phyloP scores from a whole-genome alignment of 1,140 invertebrate species.

The Harpegnathos saltator region DNA sequence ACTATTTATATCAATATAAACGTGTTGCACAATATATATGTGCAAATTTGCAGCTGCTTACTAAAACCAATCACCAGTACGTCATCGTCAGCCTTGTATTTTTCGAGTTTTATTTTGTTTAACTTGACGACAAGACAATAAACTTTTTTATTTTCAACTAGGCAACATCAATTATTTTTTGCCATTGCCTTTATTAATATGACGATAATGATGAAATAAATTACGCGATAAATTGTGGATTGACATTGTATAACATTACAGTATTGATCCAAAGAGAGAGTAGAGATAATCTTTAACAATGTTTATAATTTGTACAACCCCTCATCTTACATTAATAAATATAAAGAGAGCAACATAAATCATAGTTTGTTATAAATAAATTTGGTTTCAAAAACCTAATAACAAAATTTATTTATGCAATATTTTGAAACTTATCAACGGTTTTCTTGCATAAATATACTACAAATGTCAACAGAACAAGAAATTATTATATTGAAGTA shows the following conservation, averaged over 20 bases:
- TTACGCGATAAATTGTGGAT: constrained; percentile 23
- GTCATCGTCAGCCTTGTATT: too few species aligned
- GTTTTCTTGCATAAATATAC: not conserved
- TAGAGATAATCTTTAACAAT: constrained; percentile 2
- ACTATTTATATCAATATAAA: too few species aligned
- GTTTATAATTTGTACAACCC: constrained; percentile 27
- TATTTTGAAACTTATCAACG: too few species aligned
- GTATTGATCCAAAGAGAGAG: constrained; percentile 1
- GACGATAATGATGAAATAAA: constrained; percentile 67
- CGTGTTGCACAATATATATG: too few species aligned
- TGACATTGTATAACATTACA: not conserved
- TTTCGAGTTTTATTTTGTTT: too few species aligned
- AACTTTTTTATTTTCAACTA: too few species aligned
- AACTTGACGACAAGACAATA: too few species aligned
- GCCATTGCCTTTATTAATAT: constrained; percentile 63
- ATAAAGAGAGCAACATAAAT: not conserved
- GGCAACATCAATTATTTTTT: not conserved
- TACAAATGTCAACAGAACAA: not conserved
- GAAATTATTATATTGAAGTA: constrained; percentile 3
- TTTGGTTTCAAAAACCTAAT: not conserved
- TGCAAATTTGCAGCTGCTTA: too few species aligned
- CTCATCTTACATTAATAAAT: not conserved
- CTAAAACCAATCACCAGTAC: too few species aligned
- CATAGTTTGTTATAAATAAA: not conserved
- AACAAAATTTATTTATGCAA: not conserved